Conservation (phyloP, 2,888 invertebrate species). For the Aphrophora alni region DNA sequence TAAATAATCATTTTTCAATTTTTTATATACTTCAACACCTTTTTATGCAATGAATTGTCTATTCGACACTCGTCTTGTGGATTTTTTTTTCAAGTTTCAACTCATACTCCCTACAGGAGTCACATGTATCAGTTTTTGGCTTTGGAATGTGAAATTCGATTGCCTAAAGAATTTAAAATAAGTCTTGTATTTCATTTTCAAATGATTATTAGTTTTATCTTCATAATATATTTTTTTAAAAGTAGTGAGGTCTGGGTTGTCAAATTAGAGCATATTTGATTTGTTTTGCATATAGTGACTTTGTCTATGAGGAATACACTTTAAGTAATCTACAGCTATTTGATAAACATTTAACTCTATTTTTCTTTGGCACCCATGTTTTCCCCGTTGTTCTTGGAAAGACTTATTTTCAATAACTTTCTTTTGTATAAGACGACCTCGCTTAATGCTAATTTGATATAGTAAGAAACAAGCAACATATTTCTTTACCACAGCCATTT, state of each 20-base stretch:
- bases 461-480: too few relatives aligned
- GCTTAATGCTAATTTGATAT: too few relatives aligned
- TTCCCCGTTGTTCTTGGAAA: conserved; percentile 29
- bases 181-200: conserved; percentile 40
- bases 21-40: too few relatives aligned
- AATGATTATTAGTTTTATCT: conserved; percentile 16
- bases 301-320: conserved; percentile 35
- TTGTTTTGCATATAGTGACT: conserved; percentile 30
- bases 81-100: not conserved
- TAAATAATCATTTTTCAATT: too few relatives aligned
- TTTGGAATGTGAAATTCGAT: conserved; percentile 37
- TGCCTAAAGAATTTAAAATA: conserved; percentile 43
- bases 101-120: conserved; percentile 38
- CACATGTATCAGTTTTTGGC: conserved; percentile 45
- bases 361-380: conserved; percentile 35
- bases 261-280: conserved; percentile 31
- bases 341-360: conserved; percentile 21
- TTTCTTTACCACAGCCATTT: too few relatives aligned
- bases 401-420: not conserved
- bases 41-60: too few relatives aligned
- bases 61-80: too few relatives aligned
- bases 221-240: conserved; percentile 13
- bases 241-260: conserved; percentile 24
- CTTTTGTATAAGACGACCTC: not conserved
- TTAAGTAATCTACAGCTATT: conserved; percentile 26